These are phyloP conservation scores for Tragelaphus buxtoni DNA, from an alignment of 2,113 vertebrate species.

Conservation along the genomic window DNA sequence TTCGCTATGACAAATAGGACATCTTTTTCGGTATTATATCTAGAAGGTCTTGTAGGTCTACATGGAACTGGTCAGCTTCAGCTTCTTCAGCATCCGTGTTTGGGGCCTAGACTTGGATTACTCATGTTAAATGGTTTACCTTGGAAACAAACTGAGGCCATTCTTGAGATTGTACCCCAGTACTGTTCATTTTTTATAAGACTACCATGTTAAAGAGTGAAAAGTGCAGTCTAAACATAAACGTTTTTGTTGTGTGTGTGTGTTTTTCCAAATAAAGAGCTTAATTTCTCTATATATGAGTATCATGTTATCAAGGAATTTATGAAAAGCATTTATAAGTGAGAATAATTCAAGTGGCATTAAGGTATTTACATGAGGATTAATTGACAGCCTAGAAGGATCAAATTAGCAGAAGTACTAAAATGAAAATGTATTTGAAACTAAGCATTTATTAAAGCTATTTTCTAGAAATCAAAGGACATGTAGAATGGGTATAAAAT, in stretches of 20 bases:
- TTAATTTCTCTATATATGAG: background rate
- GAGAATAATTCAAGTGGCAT: background rate
- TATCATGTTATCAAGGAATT: background rate
- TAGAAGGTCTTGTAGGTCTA: background rate
- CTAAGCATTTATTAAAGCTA: background rate
- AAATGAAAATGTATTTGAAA: background rate
- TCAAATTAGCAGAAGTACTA: background rate
- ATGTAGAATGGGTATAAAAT: background rate
- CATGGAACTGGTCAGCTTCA: background rate
- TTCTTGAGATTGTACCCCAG: background rate
- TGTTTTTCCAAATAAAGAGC: background rate
- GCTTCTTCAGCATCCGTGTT: background rate
- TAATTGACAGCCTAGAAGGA: background rate
- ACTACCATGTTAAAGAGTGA: background rate
- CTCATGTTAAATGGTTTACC: background rate
- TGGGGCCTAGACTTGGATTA: background rate
- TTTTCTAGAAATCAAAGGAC: background rate
- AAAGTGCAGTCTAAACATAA: background rate
- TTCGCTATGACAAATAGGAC: background rate
- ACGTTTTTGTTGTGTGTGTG: background rate
- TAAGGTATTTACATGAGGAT: background rate
- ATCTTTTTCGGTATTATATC: background rate
- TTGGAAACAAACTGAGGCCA: background rate
- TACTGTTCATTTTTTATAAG: background rate
- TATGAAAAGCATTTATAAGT: background rate